These are phyloP conservation scores for Neosalanx taihuensis DNA, from an alignment of 2,797 vertebrate genomes.

Conservation along the genomic window DNA sequence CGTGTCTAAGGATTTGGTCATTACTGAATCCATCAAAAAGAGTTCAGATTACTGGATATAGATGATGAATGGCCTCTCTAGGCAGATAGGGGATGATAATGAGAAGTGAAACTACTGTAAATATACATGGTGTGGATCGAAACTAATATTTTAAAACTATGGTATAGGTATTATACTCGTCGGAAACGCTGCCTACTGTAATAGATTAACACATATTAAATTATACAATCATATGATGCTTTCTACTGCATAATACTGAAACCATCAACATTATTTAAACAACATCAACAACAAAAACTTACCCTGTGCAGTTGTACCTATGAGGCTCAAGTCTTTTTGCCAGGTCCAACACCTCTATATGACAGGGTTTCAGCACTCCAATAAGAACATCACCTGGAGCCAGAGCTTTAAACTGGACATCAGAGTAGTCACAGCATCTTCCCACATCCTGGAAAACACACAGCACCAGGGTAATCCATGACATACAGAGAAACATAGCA, in stretches of 20 bases:
- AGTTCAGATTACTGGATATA: no score
- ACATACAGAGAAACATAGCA: conserved; percentile 28
- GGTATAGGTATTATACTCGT: no score
- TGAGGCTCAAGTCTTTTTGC: conserved; percentile 28
- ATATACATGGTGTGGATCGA: not conserved
- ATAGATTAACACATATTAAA: no score
- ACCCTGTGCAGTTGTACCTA: conserved; percentile 51
- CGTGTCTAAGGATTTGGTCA: no score
- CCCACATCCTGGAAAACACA: conserved; percentile 18
- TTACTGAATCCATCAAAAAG: no score
- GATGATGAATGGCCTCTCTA: no score
- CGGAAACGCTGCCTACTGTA: no score
- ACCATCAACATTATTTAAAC: not conserved
- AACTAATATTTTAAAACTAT: no score
- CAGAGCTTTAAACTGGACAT: conserved; percentile 33
- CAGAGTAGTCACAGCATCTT: conserved; percentile 19
- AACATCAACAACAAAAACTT: conserved; percentile 18
- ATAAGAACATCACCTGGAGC: conserved; percentile 48
- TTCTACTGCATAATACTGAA: no score
- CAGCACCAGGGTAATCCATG: not conserved
- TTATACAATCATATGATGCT: no score
- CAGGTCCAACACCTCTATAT: conserved; percentile 35
- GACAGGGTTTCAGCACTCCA: conserved; percentile 45
- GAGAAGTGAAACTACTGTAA: not conserved
- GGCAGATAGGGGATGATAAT: not conserved